A percentile compares a stretch with the other conserved stretches of the same genome.
phyloP scores from a whole-genome alignment of 2,888 invertebrate genomes.

The Polymixis flavicincta region DNA sequence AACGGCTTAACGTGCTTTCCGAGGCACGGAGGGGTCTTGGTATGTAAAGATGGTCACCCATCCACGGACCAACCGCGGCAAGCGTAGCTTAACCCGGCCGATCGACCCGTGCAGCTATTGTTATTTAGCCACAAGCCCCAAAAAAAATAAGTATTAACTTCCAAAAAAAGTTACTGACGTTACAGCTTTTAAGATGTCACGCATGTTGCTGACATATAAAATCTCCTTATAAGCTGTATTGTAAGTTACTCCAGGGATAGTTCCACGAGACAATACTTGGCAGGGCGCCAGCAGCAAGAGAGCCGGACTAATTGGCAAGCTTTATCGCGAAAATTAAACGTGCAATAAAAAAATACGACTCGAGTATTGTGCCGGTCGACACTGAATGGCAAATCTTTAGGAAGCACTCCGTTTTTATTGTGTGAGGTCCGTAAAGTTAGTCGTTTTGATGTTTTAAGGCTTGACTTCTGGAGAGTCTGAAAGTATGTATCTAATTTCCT shows the following conservation, averaged over 20 bases:
- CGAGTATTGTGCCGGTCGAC: conserved; percentile 46
- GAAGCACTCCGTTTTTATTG: conserved; percentile 51
- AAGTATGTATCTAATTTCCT: conserved; percentile 18
- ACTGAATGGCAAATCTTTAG: conserved; percentile 53
- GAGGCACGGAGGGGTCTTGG: too few species aligned
- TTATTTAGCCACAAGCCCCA: too few species aligned
- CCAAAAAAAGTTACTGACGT: conserved; percentile 1
- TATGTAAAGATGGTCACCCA: too few species aligned
- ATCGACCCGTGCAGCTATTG: too few species aligned
- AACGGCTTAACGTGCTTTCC: too few species aligned
- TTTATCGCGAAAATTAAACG: conserved; percentile 72
- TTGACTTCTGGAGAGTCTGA: conserved; percentile 36
- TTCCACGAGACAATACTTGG: conserved; percentile 62
- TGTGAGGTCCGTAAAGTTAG: conserved; percentile 28
- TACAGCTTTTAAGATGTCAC: conserved; percentile 20
- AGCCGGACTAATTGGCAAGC: conserved; percentile 73
- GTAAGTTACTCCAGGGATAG: conserved; percentile 47
- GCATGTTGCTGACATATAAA: conserved; percentile 38
- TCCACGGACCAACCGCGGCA: too few species aligned
- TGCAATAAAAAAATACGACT: conserved; percentile 69
- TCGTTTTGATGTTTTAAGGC: conserved; percentile 37
- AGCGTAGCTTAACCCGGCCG: too few species aligned
- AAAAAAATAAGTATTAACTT: conserved; percentile 29
- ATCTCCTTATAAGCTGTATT: conserved; percentile 35
- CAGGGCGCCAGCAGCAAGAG: conserved; percentile 68